phyloP scores from a whole-genome alignment of 2,888 invertebrate species.

The Drosophila buzzatii region DNA sequence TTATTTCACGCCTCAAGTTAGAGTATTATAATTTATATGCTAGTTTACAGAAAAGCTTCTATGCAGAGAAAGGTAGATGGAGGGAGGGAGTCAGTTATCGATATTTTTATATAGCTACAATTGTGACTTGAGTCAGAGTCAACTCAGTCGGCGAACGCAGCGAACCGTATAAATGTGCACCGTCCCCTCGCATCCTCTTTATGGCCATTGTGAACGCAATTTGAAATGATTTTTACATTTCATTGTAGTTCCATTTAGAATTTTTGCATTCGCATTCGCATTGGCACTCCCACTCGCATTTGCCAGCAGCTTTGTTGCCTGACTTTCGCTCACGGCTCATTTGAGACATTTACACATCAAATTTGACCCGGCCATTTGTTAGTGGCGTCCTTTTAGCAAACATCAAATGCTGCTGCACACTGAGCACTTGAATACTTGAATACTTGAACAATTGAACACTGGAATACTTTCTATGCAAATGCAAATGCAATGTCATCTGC shows the following conservation, averaged over 20 bases:
- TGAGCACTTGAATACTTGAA: neutral
- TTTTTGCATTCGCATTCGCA: slow-evolving; percentile 48
- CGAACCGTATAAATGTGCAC: slow-evolving; percentile 9
- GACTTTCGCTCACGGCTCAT: slow-evolving; percentile 16
- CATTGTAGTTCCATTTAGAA: slow-evolving; percentile 62
- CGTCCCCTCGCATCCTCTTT: slow-evolving; percentile 7
- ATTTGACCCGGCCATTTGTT: slow-evolving; percentile 14
- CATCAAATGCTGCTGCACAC: slow-evolving; percentile 5
- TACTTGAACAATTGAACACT: neutral
- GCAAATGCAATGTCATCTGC: slow-evolving; percentile 1
- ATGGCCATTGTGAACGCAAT: slow-evolving; percentile 50
- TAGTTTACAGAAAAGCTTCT: neutral
- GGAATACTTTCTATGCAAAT: slow-evolving; percentile 9
- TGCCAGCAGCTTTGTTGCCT: slow-evolving; percentile 8
- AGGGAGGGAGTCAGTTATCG: neutral
- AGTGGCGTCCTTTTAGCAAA: slow-evolving; percentile 12
- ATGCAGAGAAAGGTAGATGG: neutral
- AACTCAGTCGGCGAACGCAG: neutral
- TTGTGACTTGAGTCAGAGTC: neutral
- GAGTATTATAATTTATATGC: neutral
- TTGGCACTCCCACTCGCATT: slow-evolving; percentile 21
- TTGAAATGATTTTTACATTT: slow-evolving; percentile 67
- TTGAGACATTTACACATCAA: slow-evolving; percentile 17
- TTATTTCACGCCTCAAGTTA: neutral
- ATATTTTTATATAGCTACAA: neutral